phyloP scores from a whole-genome alignment of 2,888 invertebrate genomes.

The Pachydiplax longipennis region DNA sequence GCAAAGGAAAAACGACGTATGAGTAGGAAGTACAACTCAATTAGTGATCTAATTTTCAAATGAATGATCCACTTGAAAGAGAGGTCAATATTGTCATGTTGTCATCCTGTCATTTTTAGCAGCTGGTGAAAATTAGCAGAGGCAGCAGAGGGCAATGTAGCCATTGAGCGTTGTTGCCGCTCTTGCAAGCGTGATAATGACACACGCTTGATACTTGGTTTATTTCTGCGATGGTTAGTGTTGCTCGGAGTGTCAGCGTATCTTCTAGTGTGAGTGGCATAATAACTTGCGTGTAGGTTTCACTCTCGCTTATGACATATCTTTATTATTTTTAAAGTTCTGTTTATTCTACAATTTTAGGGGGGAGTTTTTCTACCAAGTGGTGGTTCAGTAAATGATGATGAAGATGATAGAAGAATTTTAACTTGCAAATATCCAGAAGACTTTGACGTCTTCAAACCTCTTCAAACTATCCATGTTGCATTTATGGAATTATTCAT shows the following conservation, averaged over 20 bases:
- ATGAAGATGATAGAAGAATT: neutral
- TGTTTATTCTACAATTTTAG: neutral
- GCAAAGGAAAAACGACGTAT: too few relatives aligned
- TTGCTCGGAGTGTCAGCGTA: slow-evolving; percentile 7
- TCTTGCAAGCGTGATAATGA: too few relatives aligned
- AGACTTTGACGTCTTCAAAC: slow-evolving; percentile 2
- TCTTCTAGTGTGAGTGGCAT: slow-evolving; percentile 12
- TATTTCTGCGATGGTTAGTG: slow-evolving; percentile 16
- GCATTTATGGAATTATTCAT: neutral
- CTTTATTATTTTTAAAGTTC: neutral
- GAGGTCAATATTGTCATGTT: too few relatives aligned
- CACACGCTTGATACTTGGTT: neutral
- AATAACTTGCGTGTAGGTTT: neutral
- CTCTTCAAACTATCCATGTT: neutral
- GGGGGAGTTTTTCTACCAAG: neutral
- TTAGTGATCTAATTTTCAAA: too few relatives aligned
- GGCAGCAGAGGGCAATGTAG: too few relatives aligned
- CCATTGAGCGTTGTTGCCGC: too few relatives aligned
- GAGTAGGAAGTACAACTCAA: too few relatives aligned
- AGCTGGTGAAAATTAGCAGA: too few relatives aligned
- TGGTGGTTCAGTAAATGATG: neutral
- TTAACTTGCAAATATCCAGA: neutral
- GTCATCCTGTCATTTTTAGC: too few relatives aligned
- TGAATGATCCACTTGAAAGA: too few relatives aligned
- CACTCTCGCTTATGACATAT: neutral